phyloP scores from a whole-genome alignment of 2,113 vertebrate species.

The Prochilodus magdalenae region DNA sequence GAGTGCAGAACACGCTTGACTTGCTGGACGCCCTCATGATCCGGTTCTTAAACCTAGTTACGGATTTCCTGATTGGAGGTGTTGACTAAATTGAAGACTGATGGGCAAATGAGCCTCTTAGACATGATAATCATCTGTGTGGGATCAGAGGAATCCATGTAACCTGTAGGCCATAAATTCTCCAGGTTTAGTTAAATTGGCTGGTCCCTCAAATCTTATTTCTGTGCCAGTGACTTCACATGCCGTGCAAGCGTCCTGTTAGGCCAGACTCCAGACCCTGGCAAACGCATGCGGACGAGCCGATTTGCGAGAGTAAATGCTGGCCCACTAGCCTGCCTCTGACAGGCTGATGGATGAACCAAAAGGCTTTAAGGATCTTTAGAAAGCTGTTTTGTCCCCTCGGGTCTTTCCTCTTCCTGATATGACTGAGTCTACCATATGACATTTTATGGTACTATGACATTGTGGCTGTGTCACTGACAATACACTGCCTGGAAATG shows the following conservation, averaged over 20 bases:
- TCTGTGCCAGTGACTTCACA: constrained; percentile 56
- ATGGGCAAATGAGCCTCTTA: constrained; percentile 57
- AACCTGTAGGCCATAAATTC: background rate
- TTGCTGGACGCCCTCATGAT: constrained; percentile 35
- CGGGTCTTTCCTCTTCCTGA: constrained; percentile 5
- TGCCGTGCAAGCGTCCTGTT: constrained; percentile 49
- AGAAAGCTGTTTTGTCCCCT: constrained; percentile 32
- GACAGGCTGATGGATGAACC: constrained; percentile 52
- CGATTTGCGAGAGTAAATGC: constrained; percentile 39
- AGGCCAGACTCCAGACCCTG: constrained; percentile 43
- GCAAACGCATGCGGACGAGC: constrained; percentile 42
- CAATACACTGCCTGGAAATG: constrained; percentile 35
- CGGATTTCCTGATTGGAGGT: constrained; percentile 73
- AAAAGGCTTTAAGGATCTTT: background rate
- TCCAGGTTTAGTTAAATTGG: constrained; percentile 48
- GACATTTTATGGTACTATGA: background rate
- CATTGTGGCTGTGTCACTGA: constrained; percentile 19
- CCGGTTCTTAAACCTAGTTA: constrained; percentile 66
- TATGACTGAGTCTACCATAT: background rate
- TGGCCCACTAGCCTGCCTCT: constrained; percentile 44
- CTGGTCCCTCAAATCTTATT: constrained; percentile 51
- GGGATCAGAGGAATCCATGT: background rate
- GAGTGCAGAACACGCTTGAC: constrained; percentile 8
- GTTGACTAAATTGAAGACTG: constrained; percentile 72
- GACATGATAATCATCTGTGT: background rate